Evolutionary conservation across 2,797 vertebrate species (phyloP), one percentile per base, ranked within the genome.

Genomic region (Agapornis canus): DNA sequence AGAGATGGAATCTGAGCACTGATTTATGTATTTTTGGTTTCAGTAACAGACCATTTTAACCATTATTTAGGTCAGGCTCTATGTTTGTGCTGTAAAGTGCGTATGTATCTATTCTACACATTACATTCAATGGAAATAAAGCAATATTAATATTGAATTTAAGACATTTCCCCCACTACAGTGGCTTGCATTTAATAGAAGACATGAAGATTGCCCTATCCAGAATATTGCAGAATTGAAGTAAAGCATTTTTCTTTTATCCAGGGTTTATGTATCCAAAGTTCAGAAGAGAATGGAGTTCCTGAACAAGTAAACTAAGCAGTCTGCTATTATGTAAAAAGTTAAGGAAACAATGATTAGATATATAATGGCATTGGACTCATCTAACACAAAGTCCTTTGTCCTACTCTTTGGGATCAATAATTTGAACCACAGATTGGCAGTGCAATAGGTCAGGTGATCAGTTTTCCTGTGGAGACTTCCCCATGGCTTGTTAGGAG

Each of bases 301-400:
- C 32, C 57, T 54, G n/a, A 72, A 25, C 22, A 66, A 66, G 7
- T 54, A 43, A 26, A 20, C 31, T 63, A 43, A 85, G 64, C 7
- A 75, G 4, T 51, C n/a, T 75, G 22, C 5, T 13, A 0, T 60
- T 86, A 73, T n/a, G 17, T 11, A 82, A 91, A 91, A 12, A 13
- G 12, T 89, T 77, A 66, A 80, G 40, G 14, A 71, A 81, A 64
- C 32, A 60, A 6, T 54, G 32, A 29, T 87, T 66, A 80, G 25
- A 12, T n/a, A 29, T 14, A 48, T 32, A n/a, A 77, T 51, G 45
- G 0, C 47, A 31, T 2, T 89, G 79, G 48, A 72, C 13, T 37
- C 6, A 0, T 0, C 23, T 64, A 71, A 83, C 26, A 85, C 1
- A 7, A 83, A 60, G 21, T 82, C 5, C 18, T 78, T 16, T 47